phyloP scores from a whole-genome alignment of 2,113 vertebrate genomes.

The Alces alces region DNA sequence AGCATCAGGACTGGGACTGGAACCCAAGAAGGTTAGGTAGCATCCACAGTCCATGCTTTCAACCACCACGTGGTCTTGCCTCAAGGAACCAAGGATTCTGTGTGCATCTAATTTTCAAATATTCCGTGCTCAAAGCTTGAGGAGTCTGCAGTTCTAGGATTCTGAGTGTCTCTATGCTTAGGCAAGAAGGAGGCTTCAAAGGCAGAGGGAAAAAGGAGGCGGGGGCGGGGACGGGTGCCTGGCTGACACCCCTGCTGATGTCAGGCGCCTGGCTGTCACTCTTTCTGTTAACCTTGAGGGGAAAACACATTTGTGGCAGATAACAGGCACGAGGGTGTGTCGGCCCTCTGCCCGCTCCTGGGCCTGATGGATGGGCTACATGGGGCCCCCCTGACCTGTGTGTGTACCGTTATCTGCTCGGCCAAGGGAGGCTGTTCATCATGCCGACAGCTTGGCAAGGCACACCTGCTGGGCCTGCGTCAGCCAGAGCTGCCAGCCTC shows the following conservation, averaged over 20 bases:
- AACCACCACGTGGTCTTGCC: not conserved
- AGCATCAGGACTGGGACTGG: not conserved
- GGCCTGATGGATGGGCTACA: slow-evolving; percentile 85
- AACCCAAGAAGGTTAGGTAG: not conserved
- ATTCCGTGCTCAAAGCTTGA: not conserved
- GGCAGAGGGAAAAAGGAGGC: not conserved
- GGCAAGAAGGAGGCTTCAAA: not conserved
- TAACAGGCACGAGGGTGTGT: slow-evolving; percentile 76
- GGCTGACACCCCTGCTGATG: slow-evolving; percentile 39
- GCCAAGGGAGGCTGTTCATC: slow-evolving; percentile 82
- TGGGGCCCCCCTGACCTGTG: slow-evolving; percentile 79
- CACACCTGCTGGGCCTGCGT: slow-evolving; percentile 55
- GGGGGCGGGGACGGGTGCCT: not conserved
- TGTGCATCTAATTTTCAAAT: not conserved
- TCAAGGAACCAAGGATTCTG: not conserved
- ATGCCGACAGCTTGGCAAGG: slow-evolving; percentile 74
- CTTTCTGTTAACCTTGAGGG: slow-evolving; percentile 83
- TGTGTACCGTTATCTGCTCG: slow-evolving; percentile 83
- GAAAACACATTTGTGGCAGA: slow-evolving; percentile 79
- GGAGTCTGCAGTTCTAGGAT: not conserved
- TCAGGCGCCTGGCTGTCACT: slow-evolving; percentile 73
- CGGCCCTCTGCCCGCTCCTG: slow-evolving; percentile 61
- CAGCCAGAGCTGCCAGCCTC: not conserved
- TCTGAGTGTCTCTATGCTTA: not conserved
- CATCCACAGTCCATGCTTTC: not conserved